Conservation (phyloP, 2,888 invertebrate species). For the Lymantria monacha region DNA sequence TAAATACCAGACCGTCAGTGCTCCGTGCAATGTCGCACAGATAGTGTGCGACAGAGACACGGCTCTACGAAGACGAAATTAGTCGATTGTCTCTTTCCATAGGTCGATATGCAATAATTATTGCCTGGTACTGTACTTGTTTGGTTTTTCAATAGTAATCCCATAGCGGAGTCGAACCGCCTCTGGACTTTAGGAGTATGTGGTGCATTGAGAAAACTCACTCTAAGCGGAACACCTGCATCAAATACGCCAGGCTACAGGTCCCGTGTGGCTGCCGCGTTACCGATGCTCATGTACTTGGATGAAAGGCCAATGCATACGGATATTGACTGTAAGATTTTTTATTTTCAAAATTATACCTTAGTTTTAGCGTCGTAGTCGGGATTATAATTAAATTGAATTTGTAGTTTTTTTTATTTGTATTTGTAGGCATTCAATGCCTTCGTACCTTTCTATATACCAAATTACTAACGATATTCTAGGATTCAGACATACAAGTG, state of each 20-base stretch:
- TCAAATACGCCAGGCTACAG: constrained; percentile 54
- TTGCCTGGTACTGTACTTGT: no score
- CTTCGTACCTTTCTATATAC: no score
- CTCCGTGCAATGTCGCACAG: no score
- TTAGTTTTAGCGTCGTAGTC: neutral
- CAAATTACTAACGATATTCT: no score
- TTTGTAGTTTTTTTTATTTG: no score
- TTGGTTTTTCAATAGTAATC: constrained; percentile 49
- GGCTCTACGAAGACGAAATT: no score
- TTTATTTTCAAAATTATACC: neutral
- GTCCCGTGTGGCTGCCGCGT: constrained; percentile 47
- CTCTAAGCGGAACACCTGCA: constrained; percentile 54
- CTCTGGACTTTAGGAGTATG: constrained; percentile 73
- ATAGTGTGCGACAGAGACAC: no score
- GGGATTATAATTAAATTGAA: neutral
- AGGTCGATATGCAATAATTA: no score
- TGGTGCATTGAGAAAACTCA: constrained; percentile 57
- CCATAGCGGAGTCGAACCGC: constrained; percentile 60
- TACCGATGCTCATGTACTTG: constrained; percentile 64
- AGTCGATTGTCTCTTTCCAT: no score
- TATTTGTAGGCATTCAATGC: no score
- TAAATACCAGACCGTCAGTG: no score
- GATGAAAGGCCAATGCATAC: constrained; percentile 60
- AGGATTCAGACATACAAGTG: no score
- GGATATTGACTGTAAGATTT: constrained; percentile 51